Evolutionary conservation across 2,888 invertebrate genomes (phyloP).

Genomic region (Xanthia icteritia): DNA sequence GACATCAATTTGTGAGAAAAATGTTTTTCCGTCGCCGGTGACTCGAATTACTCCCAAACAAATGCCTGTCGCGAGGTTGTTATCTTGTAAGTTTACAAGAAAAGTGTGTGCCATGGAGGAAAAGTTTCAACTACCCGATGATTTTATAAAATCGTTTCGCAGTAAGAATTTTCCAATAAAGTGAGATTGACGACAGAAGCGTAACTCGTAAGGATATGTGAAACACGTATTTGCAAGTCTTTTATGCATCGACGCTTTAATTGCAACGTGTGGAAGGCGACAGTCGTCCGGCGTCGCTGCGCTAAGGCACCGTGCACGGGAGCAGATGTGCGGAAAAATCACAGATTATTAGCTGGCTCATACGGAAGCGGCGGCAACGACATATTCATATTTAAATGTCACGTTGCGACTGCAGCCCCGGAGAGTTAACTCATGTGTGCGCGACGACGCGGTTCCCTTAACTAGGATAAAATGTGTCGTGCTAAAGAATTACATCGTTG

Average conservation of each 20-base stretch:
- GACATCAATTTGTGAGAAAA: conserved; percentile 85
- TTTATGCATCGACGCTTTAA: conserved; percentile 70
- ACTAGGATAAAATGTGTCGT: conserved; percentile 68
- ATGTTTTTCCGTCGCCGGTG: conserved; percentile 75
- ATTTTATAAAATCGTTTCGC: conserved; percentile 63
- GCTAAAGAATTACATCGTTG: conserved; percentile 63
- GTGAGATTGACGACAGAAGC: conserved; percentile 33
- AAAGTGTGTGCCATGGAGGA: conserved; percentile 73
- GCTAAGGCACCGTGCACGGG: conserved; percentile 62
- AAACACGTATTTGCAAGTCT: conserved; percentile 55
- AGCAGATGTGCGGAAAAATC: conserved; percentile 88
- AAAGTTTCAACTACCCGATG: conserved; percentile 69
- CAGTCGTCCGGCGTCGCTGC: conserved; percentile 59
- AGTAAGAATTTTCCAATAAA: conserved; percentile 54
- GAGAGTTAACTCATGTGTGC: conserved; percentile 79
- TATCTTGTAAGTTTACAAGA: conserved; percentile 80
- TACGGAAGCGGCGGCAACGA: conserved; percentile 76
- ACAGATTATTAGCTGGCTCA: conserved; percentile 84
- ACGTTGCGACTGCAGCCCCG: conserved; percentile 77
- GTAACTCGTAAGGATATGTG: conserved; percentile 40
- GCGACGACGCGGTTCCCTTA: conserved; percentile 64
- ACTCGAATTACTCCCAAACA: conserved; percentile 85
- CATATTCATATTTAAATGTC: conserved; percentile 89
- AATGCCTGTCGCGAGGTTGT: conserved; percentile 82
- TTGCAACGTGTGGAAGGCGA: conserved; percentile 65